A percentile compares a stretch with the other conserved stretches of the same genome.
Conservation (phyloP, 2,888 invertebrate genomes). For the Leucoptera coffeella region DNA sequence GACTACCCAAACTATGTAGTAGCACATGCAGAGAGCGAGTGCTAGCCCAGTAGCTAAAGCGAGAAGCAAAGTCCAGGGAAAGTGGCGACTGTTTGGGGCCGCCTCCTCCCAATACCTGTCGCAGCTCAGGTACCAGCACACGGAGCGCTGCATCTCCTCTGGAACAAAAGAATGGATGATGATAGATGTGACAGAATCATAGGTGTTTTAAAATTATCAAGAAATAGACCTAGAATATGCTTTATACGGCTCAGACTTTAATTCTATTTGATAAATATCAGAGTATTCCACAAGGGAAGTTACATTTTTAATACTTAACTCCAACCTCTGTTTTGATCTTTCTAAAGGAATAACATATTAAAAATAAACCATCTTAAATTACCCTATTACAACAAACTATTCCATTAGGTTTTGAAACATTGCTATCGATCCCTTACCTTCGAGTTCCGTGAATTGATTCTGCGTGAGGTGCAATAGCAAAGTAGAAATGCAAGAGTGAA, state of each 20-base stretch:
- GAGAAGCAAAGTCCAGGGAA: conserved; percentile 74
- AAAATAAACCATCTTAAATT: too few species aligned
- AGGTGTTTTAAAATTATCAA: too few species aligned
- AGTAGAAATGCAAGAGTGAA: conserved; percentile 78
- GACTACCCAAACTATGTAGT: conserved; percentile 87
- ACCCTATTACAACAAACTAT: too few species aligned
- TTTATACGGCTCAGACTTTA: too few species aligned
- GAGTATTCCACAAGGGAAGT: too few species aligned
- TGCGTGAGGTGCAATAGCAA: conserved; percentile 72
- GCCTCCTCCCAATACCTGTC: conserved; percentile 89
- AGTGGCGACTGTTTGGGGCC: conserved; percentile 65
- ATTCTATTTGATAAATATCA: too few species aligned
- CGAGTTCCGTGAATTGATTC: conserved; percentile 80
- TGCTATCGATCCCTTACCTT: conserved; percentile 51
- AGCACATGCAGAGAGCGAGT: conserved; percentile 80
- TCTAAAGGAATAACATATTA: too few species aligned
- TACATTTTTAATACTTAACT: too few species aligned
- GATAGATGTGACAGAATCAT: neutral
- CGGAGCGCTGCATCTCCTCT: conserved; percentile 84
- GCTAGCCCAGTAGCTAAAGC: conserved; percentile 76
- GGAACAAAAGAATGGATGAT: too few species aligned
- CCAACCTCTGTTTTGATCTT: too few species aligned
- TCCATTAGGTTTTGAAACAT: too few species aligned
- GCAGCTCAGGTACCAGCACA: conserved; percentile 90
- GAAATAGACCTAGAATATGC: too few species aligned